phyloP scores from a whole-genome alignment of 2,797 vertebrate genomes.

The Prionace glauca region DNA sequence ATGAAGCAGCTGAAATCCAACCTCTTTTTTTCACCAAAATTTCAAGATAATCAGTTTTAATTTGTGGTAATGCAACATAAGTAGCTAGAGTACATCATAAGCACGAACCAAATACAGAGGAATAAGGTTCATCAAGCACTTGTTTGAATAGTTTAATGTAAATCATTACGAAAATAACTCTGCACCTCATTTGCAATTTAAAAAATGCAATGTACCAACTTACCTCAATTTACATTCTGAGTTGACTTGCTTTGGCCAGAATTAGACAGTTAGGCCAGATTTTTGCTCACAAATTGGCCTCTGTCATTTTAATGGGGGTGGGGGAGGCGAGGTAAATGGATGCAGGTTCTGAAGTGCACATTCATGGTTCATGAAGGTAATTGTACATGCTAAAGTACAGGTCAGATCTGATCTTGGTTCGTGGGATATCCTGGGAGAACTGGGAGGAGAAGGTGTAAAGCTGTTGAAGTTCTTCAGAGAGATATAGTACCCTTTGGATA shows the following conservation, averaged over 20 bases:
- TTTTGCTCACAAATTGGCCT: not conserved
- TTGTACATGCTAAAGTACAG: too few relatives aligned
- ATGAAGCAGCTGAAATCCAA: not conserved
- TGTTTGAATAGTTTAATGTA: not conserved
- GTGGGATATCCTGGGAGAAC: too few relatives aligned
- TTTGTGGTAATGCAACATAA: not conserved
- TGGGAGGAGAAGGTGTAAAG: too few relatives aligned
- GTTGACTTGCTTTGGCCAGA: not conserved
- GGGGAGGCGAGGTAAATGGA: too few relatives aligned
- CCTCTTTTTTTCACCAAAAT: not conserved
- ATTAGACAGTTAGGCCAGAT: not conserved
- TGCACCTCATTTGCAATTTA: not conserved
- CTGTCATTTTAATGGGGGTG: too few relatives aligned
- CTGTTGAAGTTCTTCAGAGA: too few relatives aligned
- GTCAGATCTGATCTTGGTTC: too few relatives aligned
- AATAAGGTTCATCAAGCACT: not conserved
- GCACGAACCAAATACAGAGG: not conserved
- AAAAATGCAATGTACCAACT: not conserved
- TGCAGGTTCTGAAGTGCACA: too few relatives aligned
- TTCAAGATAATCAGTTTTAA: not conserved
- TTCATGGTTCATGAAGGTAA: too few relatives aligned
- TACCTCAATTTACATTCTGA: not conserved
- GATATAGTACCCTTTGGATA: too few relatives aligned
- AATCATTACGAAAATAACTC: not conserved
- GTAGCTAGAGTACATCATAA: not conserved